Evolutionary conservation across 2,888 invertebrate genomes (phyloP).

Genomic region (Rhogogaster chlorosoma): DNA sequence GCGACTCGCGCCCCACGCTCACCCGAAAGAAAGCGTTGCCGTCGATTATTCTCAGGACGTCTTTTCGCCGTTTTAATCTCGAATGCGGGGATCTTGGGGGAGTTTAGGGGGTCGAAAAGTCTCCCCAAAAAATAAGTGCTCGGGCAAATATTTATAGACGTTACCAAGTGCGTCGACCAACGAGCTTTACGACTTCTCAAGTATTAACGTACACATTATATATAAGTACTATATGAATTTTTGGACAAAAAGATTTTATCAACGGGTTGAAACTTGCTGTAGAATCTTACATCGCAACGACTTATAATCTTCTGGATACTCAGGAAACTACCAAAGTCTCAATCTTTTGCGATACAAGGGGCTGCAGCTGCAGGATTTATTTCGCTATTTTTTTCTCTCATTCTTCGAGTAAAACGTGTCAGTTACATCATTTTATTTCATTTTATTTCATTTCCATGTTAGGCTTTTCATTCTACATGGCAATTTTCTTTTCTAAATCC

Average conservation of each 20-base stretch:
- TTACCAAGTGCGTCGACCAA: background rate
- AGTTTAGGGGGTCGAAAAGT: background rate
- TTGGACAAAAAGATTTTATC: background rate
- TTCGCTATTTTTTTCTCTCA: background rate
- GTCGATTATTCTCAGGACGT: conserved; percentile 61
- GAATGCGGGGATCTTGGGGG: background rate
- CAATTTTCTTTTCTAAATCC: background rate
- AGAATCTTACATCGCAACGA: background rate
- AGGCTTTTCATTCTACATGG: background rate
- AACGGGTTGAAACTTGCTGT: no score
- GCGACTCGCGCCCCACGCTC: conserved; percentile 26
- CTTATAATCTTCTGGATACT: background rate
- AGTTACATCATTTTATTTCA: background rate
- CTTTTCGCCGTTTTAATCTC: conserved; percentile 61
- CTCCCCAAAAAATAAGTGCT: background rate
- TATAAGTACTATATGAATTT: background rate
- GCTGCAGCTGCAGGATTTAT: background rate
- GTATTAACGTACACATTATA: background rate
- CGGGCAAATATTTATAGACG: conserved; percentile 34
- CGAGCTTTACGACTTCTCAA: conserved; percentile 12
- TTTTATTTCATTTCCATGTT: background rate
- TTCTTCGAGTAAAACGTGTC: background rate
- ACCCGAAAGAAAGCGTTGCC: conserved; percentile 49
- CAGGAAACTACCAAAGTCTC: background rate
- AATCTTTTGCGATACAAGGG: background rate